Conservation (phyloP, 2,797 vertebrate genomes). For the Gouania willdenowi region DNA sequence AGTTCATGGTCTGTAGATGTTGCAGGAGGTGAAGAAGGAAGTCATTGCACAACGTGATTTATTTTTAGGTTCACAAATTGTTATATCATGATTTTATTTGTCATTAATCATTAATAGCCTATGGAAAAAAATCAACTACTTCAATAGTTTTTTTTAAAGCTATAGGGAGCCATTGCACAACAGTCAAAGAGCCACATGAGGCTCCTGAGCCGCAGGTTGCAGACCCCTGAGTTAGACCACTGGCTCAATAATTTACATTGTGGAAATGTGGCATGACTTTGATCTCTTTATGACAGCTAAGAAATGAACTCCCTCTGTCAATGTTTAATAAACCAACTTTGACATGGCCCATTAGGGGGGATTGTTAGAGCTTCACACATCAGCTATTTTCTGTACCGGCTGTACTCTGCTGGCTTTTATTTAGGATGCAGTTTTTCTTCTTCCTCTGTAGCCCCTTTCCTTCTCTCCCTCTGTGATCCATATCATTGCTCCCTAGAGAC, state of each 20-base stretch:
- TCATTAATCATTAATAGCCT: too few species aligned
- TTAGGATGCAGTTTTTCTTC: slow-evolving; percentile 50
- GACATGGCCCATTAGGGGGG: slow-evolving; percentile 48
- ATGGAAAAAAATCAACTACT: too few species aligned
- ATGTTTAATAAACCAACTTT: slow-evolving; percentile 41
- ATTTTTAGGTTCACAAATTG: too few species aligned
- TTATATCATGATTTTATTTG: too few species aligned
- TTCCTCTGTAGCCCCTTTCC: slow-evolving; percentile 29
- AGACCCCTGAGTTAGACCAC: slow-evolving; percentile 12
- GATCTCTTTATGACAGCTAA: slow-evolving; percentile 26
- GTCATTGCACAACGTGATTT: too few species aligned
- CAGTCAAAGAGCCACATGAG: too few species aligned
- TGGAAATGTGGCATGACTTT: slow-evolving; percentile 20
- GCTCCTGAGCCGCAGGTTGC: too few species aligned
- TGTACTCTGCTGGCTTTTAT: slow-evolving; percentile 53
- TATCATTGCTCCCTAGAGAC: slow-evolving; percentile 70
- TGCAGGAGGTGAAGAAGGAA: too few species aligned
- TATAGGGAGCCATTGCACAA: too few species aligned
- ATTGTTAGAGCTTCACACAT: slow-evolving; percentile 40
- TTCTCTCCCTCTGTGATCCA: slow-evolving; percentile 63
- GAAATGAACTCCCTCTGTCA: slow-evolving; percentile 32
- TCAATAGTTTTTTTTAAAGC: too few species aligned
- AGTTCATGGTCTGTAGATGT: too few species aligned
- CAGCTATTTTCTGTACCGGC: slow-evolving; percentile 40
- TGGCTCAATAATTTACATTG: slow-evolving; percentile 34